A percentile compares a stretch with the other conserved stretches of the same genome.
phyloP scores from a whole-genome alignment of 2,113 vertebrate genomes.

The Deroptyus accipitrinus region DNA sequence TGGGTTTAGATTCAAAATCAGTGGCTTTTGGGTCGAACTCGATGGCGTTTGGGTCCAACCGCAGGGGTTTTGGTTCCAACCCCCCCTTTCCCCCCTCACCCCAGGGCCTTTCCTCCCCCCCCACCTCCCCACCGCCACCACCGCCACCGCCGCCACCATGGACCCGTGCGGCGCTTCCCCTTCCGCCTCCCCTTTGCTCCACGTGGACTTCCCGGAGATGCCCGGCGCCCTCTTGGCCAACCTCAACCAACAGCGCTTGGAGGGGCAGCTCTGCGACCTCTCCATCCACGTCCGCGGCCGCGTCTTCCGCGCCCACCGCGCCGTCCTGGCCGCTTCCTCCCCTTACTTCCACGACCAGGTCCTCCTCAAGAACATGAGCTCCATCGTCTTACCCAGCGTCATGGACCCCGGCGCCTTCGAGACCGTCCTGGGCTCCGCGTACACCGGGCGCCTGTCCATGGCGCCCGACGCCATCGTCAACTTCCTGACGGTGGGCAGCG shows the following conservation, averaged over 20 bases:
- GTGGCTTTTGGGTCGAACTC: too few species aligned
- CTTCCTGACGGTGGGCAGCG: slow-evolving; percentile 92
- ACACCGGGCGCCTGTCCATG: slow-evolving; percentile 88
- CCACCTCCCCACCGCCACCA: too few species aligned
- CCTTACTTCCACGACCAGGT: slow-evolving; percentile 86
- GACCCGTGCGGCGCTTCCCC: too few species aligned
- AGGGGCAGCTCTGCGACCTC: slow-evolving; percentile 81
- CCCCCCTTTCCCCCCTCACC: too few species aligned
- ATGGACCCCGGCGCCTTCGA: slow-evolving; percentile 92
- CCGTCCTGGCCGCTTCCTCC: slow-evolving; percentile 73
- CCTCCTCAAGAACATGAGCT: slow-evolving; percentile 89
- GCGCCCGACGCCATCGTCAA: slow-evolving; percentile 89
- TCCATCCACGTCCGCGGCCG: slow-evolving; percentile 73
- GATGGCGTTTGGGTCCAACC: too few species aligned
- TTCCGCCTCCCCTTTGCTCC: too few species aligned
- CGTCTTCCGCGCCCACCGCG: slow-evolving; percentile 74
- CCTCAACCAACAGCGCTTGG: slow-evolving; percentile 87
- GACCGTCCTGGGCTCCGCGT: slow-evolving; percentile 87
- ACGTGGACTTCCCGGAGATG: slow-evolving; percentile 85
- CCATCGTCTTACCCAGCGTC: slow-evolving; percentile 84
- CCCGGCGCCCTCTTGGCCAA: slow-evolving; percentile 84
- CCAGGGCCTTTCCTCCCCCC: too few species aligned
- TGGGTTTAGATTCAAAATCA: too few species aligned
- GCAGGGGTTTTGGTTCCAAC: too few species aligned
- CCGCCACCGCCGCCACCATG: too few species aligned